Conservation (phyloP, 2,888 invertebrate species). For the Psylliodes chrysocephalus region DNA sequence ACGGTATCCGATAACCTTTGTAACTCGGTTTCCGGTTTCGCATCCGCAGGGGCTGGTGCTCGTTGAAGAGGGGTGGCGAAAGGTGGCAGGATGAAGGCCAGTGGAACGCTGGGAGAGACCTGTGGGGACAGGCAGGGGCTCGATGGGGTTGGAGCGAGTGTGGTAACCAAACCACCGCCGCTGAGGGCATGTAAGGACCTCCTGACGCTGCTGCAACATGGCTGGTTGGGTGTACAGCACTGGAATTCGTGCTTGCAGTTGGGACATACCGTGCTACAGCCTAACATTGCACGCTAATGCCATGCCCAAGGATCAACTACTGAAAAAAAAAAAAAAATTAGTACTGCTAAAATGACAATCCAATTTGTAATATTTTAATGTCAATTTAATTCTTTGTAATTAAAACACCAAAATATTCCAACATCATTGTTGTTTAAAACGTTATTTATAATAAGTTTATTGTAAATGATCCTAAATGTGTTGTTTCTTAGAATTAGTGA, state of each 20-base stretch:
- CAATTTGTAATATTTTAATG: too few species aligned
- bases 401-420: too few species aligned
- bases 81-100: slow-evolving; percentile 63
- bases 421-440: too few species aligned
- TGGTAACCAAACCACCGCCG: slow-evolving; percentile 60
- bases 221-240: slow-evolving; percentile 57
- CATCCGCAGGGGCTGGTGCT: slow-evolving; percentile 48
- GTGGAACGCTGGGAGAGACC: slow-evolving; percentile 59
- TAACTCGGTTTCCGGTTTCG: slow-evolving; percentile 59
- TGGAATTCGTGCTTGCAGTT: slow-evolving; percentile 76
- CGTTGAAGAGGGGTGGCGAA: slow-evolving; percentile 47
- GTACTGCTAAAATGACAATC: not conserved
- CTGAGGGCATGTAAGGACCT: slow-evolving; percentile 51
- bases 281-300: slow-evolving; percentile 65
- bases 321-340: slow-evolving; percentile 54
- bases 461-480: too few species aligned
- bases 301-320: slow-evolving; percentile 56
- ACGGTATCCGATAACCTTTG: slow-evolving; percentile 67
- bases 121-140: slow-evolving; percentile 57
- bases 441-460: too few species aligned
- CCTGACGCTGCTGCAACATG: slow-evolving; percentile 53
- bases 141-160: slow-evolving; percentile 34
- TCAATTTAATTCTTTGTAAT: too few species aligned
- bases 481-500: too few species aligned
- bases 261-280: slow-evolving; percentile 72